These are phyloP conservation scores for Umimayanthus chanpuru DNA, from an alignment of 92 coral and sea anemone species.

Conservation along the genomic window DNA sequence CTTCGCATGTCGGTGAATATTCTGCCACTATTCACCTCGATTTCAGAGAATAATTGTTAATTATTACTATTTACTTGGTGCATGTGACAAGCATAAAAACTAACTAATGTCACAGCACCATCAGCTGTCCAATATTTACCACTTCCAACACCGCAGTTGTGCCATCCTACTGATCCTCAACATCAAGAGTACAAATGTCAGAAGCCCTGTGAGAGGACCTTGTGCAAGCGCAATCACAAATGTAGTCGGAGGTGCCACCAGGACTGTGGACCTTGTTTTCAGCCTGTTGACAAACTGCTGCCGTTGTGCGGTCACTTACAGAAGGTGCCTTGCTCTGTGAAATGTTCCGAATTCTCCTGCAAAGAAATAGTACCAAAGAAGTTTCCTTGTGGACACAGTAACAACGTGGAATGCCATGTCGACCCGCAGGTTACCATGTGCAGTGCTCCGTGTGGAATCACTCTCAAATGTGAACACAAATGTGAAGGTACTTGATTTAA, in stretches of 20 bases:
- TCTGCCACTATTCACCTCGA: too few species aligned
- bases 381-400: constrained; percentile 76
- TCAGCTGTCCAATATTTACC: too few species aligned
- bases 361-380: constrained; percentile 55
- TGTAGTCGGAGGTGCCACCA: constrained; percentile 70
- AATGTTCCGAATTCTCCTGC: constrained; percentile 66
- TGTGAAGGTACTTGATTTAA: constrained; percentile 71
- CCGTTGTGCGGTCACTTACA: constrained; percentile 72
- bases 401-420: constrained; percentile 66
- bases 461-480: constrained; percentile 72
- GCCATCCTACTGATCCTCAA: constrained; percentile 88
- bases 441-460: constrained; percentile 66
- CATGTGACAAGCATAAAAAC: too few species aligned
- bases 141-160: constrained; percentile 41
- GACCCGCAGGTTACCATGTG: constrained; percentile 59
- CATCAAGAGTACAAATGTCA: constrained; percentile 81
- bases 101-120: too few species aligned
- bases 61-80: too few species aligned
- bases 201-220: constrained; percentile 68
- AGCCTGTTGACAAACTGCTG: constrained; percentile 54
- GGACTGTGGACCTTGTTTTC: constrained; percentile 69
- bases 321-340: constrained; percentile 71
- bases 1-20: too few species aligned
- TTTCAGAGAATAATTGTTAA: too few species aligned
- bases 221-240: constrained; percentile 65